Evolutionary conservation across 2,888 invertebrate genomes (phyloP), one percentile per base, ranked within the genome.

Genomic region (Chymomyza fuscimana): DNA sequence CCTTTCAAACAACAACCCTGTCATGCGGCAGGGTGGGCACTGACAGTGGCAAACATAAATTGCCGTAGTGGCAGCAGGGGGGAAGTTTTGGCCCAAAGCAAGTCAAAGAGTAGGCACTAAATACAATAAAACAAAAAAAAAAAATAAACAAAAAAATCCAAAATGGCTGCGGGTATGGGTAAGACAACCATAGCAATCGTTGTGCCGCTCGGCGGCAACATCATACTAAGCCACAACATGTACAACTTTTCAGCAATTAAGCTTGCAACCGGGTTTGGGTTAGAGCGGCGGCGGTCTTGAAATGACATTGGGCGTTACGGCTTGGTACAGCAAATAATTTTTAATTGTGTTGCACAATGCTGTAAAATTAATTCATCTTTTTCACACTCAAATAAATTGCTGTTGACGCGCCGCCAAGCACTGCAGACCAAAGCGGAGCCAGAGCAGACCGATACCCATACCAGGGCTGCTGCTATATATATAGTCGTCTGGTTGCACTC

Each of bases 341-440:
- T 86, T 86, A 86, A 86, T 86, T 88, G 86, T 86, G 78, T 87
- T 88, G 88, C 86, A 88, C 89, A 88, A 88, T 86, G 89, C 86
- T 86, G 86, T 87, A 87, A 86, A 86, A 88, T 86, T 88, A 86
- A 86, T 86, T 86, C 86, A 86, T 86, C 89, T 86, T 86, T 86
- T 86, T 86, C 86, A 88, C 86, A 86, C 86, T 82, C 87, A 85
- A 87, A 85, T 86, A 88, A 88, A 88, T 86, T 87, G 88, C 83
- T 83, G 83, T 83, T 86, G 83, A 83, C 88, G 87, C 86, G 84
- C 77, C 86, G 81, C 73, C 81, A 81, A 72, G 40, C 76, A 73
- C 81, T 68, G 62, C 61, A 72, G 32, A 72, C 74, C 68, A 65
- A 61, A 19, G 64, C 32, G 16, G 56, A 19, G 46, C 62, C 19